Evolutionary conservation across 1,140 invertebrate genomes (phyloP).

Genomic region (Colletes gigas): DNA sequence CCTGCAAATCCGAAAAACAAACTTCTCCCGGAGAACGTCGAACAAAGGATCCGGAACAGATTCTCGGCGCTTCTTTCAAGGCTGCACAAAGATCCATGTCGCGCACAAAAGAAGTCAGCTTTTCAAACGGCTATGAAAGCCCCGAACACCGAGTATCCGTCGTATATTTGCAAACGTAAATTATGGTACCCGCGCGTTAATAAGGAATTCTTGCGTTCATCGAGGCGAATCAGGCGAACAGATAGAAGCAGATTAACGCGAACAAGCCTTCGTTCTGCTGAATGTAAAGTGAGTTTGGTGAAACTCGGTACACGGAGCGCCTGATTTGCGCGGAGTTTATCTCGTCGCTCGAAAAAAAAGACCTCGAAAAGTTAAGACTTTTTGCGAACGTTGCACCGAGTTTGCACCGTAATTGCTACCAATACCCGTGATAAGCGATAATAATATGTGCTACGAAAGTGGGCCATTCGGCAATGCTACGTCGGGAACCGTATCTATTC

Average conservation of each 20-base stretch:
- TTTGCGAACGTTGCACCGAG: too few relatives aligned
- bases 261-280: neutral
- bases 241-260: neutral
- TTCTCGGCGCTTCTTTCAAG: conserved; percentile 17
- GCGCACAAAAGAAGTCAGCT: conserved; percentile 15
- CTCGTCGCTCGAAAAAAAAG: neutral
- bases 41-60: conserved; percentile 45
- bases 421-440: conserved; percentile 20
- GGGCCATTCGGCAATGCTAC: neutral
- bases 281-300: neutral
- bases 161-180: conserved; percentile 1
- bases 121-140: conserved; percentile 33
- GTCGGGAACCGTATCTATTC: neutral
- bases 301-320: neutral
- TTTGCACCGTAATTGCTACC: neutral
- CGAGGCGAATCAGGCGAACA: neutral
- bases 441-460: conserved; percentile 30
- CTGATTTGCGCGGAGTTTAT: conserved; percentile 1
- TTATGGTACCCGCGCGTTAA: conserved; percentile 6
- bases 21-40: neutral
- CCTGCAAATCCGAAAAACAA: conserved; percentile 27
- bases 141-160: neutral
- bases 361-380: too few relatives aligned
- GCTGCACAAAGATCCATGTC: neutral
- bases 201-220: conserved; percentile 1